Evolutionary conservation across 2,888 invertebrate species (phyloP), one percentile per base, ranked within the genome.

Genomic region (Masnerella sp.): DNA sequence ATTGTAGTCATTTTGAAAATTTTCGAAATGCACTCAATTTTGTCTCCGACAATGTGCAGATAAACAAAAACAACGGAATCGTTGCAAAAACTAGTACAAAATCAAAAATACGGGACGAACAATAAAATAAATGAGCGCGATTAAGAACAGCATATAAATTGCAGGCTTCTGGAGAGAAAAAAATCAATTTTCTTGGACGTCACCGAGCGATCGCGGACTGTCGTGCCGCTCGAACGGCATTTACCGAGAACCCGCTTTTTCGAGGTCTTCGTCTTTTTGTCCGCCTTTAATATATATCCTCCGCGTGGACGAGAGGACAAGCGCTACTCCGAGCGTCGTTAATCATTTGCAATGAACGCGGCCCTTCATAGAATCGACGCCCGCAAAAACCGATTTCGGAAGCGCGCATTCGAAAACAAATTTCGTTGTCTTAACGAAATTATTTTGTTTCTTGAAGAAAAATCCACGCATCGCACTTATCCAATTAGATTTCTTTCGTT

Each of bases 201-300:
- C 54, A 51, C 51, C 14, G 67, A 54, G 42, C 36, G 67, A 72
- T 72, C 73, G 67, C 51, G 43, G 67, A 51, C 51, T 58, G 73
- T 47, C 59, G 49, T 72, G 65, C 59, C 38, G 71, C 49, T 72
- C 68, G 68, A 59, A 62, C 64, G 43, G 61, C 68, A 68, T 58
- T 73, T 68, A 68, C 73, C 32, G 52, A 65, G 73, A 73, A 73
- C 68, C 62, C 34, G 73, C 73, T 68, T 68, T 73, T 73, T 68
- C 73, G 73, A 73, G 73, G 73, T 62, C 73, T 73, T 73, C 73
- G 58, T 68, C 73, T 73, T 73, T 73, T 73, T 68, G 68, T n/a
- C 62, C 56, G 52, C 30, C 56, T 56, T 62, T 68, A 73, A 73
- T 73, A 62, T 73, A 73, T 73, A 73, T 56, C 72, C 72, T 73